Percentiles rank a stretch among this genome's conserved stretches.
Evolutionary conservation across 2,888 invertebrate species (phyloP).

Genomic region (Mesochorus sp.): DNA sequence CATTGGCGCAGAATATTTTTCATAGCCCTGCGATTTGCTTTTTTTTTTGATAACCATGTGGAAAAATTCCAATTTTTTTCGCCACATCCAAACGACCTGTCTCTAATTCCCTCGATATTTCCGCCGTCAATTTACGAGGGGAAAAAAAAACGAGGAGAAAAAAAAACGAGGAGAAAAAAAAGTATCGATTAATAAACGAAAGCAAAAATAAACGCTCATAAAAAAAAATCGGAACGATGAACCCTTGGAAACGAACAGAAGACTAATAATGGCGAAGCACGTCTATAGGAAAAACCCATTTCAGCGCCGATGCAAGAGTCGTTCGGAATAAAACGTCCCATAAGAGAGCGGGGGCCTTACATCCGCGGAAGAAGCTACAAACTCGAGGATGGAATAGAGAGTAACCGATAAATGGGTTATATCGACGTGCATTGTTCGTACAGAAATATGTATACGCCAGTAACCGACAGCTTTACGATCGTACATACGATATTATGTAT

Average conservation of each 20-base stretch:
- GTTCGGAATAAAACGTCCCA: background rate
- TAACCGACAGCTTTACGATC: conserved; percentile 32
- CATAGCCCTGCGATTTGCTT: background rate
- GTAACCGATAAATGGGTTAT: conserved; percentile 48
- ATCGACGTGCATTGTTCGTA: conserved; percentile 63
- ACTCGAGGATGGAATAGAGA: background rate
- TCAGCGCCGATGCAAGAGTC: conserved; percentile 7
- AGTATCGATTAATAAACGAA: conserved; percentile 9
- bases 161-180: background rate
- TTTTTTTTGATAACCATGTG: too few species aligned
- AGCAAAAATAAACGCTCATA: too few species aligned
- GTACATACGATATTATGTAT: too few species aligned
- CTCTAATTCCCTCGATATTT: too few species aligned
- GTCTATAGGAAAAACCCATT: conserved; percentile 56
- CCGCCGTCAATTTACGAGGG: background rate
- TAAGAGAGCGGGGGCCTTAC: too few species aligned
- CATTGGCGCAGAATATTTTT: background rate
- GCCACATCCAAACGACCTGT: too few species aligned
- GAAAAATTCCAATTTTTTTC: too few species aligned
- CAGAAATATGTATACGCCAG: conserved; percentile 33
- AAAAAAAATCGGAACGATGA: conserved; percentile 24
- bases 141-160: background rate
- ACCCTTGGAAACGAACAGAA: background rate
- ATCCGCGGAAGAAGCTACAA: background rate
- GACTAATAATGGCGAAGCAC: conserved; percentile 26